Evolutionary conservation across 2,113 vertebrate species (phyloP), one percentile per base, ranked within the genome.

Genomic region (Nannobrachium achirus): DNA sequence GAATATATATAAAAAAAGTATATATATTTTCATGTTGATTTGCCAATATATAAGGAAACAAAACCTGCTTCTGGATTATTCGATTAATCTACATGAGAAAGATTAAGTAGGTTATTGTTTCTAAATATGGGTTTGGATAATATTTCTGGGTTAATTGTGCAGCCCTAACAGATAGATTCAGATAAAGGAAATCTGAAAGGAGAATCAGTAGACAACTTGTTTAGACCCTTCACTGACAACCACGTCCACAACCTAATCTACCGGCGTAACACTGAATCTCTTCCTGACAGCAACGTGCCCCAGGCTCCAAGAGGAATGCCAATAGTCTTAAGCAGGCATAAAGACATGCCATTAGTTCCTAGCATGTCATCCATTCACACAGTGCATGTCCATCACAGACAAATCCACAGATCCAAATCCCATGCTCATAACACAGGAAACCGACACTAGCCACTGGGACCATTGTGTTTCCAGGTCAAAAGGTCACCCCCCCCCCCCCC

Each of bases 381-480:
- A 15, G 62, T 46, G 56, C 53, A 9, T 42, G 70, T 83, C 70
- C 70, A 61, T 81, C 76, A 69, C 19, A 40, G 56, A 62, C 67
- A 58, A 63, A 58, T 60, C 56, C 40, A 20, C 6, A 4, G 19
- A 41, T 45, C 58, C 11, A 33, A 49, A 44, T 14, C 59, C 1
- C 44, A 49, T 40, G 44, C 49, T 63, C 11, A 46, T 71, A 70
- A 77, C 65, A 72, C 67, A 66, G 75, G 57, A 77, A 72, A 58
- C 48, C 49, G 0, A 39, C 16, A 18, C 25, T 49, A 55, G 10
- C 46, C 59, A 45, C 73, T 72, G 38, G 5, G 63, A 68, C 61
- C 56, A 41, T 63, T 7, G 63, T 48, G 65, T 67, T 77, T 78
- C 71, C 85, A 64, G 63, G 83, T 82, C 67, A 74, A 66, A 74